A percentile compares a stretch with the other conserved stretches of the same genome.
phyloP scores from a whole-genome alignment of 2,113 vertebrate genomes.

The Steatornis caripensis region DNA sequence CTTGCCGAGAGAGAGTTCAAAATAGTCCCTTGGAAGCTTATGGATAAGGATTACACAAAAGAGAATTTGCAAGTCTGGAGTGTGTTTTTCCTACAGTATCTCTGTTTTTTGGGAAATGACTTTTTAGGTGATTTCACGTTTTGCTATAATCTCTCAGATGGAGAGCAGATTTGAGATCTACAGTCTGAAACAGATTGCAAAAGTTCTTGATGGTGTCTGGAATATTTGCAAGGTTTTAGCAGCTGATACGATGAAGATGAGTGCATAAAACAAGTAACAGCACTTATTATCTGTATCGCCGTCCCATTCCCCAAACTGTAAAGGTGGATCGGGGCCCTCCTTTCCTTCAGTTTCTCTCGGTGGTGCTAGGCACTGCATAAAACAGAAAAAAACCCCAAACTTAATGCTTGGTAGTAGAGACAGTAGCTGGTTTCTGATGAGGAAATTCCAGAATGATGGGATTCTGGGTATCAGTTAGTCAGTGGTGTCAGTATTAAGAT shows the following conservation, averaged over 20 bases:
- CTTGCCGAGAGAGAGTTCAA: neutral
- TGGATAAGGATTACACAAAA: constrained; percentile 1
- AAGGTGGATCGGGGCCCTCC: neutral
- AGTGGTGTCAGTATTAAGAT: neutral
- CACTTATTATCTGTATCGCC: neutral
- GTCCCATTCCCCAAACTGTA: neutral
- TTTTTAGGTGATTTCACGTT: constrained; percentile 20
- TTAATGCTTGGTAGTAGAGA: neutral
- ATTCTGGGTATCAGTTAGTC: neutral
- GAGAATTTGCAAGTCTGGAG: constrained; percentile 37
- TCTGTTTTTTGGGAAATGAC: constrained; percentile 51
- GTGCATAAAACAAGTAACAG: constrained; percentile 6
- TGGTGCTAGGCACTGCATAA: neutral
- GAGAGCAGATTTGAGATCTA: constrained; percentile 58
- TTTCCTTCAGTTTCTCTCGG: neutral
- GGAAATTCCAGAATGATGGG: neutral
- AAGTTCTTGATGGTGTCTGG: constrained; percentile 15
- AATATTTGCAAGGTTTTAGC: constrained; percentile 42
- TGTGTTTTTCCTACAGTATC: constrained; percentile 51
- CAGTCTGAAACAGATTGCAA: constrained; percentile 16
- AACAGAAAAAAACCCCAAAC: neutral
- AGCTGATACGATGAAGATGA: constrained; percentile 15
- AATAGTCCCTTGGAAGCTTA: constrained; percentile 7
- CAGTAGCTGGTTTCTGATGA: neutral
- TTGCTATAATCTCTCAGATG: neutral